phyloP scores from a whole-genome alignment of 2,888 invertebrate genomes.

The Amitus sp. region DNA sequence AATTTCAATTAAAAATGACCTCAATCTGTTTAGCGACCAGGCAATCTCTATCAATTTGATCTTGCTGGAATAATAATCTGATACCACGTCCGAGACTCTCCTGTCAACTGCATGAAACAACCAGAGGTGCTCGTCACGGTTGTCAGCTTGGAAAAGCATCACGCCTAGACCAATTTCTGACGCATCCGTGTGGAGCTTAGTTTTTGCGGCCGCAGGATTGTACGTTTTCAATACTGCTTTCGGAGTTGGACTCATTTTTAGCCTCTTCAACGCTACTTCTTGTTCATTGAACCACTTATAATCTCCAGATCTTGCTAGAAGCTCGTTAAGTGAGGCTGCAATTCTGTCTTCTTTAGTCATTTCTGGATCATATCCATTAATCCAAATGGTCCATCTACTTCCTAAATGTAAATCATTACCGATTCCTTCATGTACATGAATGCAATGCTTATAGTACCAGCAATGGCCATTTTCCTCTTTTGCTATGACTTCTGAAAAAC shows the following conservation, averaged over 20 bases:
- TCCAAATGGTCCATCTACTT: too few relatives aligned
- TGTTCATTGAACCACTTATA: too few relatives aligned
- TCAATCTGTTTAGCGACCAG: slow-evolving; percentile 31
- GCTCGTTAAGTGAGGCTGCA: too few relatives aligned
- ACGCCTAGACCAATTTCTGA: slow-evolving; percentile 1
- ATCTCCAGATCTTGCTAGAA: too few relatives aligned
- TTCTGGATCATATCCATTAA: too few relatives aligned
- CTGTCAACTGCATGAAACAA: slow-evolving; percentile 44
- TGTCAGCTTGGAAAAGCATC: slow-evolving; percentile 35
- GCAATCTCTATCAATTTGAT: slow-evolving; percentile 13
- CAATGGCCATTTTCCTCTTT: too few relatives aligned
- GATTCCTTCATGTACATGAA: too few relatives aligned
- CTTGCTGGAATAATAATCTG: slow-evolving; percentile 1
- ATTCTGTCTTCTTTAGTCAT: too few relatives aligned
- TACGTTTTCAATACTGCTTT: neutral
- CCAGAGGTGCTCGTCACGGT: slow-evolving; percentile 19
- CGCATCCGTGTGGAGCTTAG: slow-evolving; percentile 22
- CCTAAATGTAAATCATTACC: too few relatives aligned
- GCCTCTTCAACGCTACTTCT: slow-evolving; percentile 1
- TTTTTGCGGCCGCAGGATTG: slow-evolving; percentile 10
- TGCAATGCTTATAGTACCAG: too few relatives aligned
- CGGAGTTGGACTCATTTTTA: slow-evolving; percentile 1
- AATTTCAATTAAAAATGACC: slow-evolving; percentile 5
- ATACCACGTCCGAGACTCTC: neutral
- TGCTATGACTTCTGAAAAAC: too few relatives aligned